Evolutionary conservation across 2,888 invertebrate species (phyloP).

Genomic region (Eugnorisma glareosa): DNA sequence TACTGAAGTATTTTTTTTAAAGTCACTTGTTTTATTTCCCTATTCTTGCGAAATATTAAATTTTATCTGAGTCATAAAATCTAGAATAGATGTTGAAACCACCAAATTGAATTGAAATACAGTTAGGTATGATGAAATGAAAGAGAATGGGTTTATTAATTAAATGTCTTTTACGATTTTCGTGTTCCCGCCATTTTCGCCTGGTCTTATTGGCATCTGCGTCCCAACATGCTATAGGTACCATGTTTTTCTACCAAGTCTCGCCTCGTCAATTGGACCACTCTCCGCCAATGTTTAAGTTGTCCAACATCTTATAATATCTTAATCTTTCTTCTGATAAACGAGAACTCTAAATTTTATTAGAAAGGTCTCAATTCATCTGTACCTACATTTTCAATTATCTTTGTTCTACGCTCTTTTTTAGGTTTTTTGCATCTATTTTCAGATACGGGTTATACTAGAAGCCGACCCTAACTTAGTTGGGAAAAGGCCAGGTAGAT

Average conservation of each 20-base stretch:
- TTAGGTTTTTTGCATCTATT: too few relatives aligned
- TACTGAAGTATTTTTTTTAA: slow-evolving; percentile 39
- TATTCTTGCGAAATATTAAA: slow-evolving; percentile 24
- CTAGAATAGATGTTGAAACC: not conserved
- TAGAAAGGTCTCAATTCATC: not conserved
- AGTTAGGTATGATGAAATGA: not conserved
- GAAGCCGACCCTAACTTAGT: not conserved
- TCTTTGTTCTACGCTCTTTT: too few relatives aligned
- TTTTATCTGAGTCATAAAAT: slow-evolving; percentile 44
- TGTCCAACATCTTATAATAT: not conserved
- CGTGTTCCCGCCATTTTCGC: not conserved
- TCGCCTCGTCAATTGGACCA: not conserved
- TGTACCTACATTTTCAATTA: not conserved
- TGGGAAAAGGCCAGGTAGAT: not conserved
- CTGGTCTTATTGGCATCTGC: not conserved
- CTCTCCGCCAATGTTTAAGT: not conserved
- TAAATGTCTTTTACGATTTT: not conserved
- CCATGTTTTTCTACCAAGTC: not conserved
- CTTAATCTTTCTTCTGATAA: not conserved
- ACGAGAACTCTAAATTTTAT: not conserved
- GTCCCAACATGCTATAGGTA: not conserved
- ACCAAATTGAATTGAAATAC: slow-evolving; percentile 18
- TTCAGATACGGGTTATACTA: not conserved
- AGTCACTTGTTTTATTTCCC: slow-evolving; percentile 16
- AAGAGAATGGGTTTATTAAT: not conserved